Evolutionary conservation across 2,113 vertebrate species (phyloP).

Genomic region (Poeciliopsis prolifica): DNA sequence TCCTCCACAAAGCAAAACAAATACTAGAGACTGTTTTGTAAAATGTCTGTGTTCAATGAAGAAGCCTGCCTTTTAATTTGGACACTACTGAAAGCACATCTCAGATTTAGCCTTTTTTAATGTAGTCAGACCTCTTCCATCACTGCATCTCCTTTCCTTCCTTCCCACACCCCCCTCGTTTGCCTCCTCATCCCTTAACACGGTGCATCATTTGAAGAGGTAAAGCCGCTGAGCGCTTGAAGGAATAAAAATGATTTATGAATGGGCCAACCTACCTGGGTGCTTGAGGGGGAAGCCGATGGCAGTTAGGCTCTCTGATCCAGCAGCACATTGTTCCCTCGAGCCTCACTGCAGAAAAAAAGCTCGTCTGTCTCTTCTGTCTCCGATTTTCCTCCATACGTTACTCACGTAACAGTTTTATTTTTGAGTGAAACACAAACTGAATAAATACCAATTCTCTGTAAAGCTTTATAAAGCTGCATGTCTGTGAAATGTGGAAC

Average conservation of each 20-base stretch:
- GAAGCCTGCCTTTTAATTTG: not conserved
- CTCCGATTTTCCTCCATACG: conserved; percentile 53
- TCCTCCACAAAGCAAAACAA: not conserved
- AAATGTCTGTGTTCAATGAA: not conserved
- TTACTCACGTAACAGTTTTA: conserved; percentile 33
- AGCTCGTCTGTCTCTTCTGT: conserved; percentile 49
- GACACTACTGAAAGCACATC: not conserved
- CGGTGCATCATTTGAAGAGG: conserved; percentile 77
- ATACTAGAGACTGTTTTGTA: not conserved
- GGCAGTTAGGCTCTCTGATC: conserved; percentile 70
- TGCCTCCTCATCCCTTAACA: conserved; percentile 70
- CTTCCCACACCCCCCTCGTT: conserved; percentile 16
- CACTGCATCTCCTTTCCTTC: conserved; percentile 31
- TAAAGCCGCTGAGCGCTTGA: conserved; percentile 74
- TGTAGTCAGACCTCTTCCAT: conserved; percentile 37
- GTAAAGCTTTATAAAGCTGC: conserved; percentile 8
- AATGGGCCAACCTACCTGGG: conserved; percentile 73
- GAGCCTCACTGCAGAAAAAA: conserved; percentile 71
- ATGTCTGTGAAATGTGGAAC: not conserved
- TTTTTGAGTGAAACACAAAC: conserved; percentile 58
- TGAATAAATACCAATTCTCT: conserved; percentile 37
- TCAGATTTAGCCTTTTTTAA: conserved; percentile 14
- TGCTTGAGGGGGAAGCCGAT: conserved; percentile 72
- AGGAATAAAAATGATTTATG: conserved; percentile 82
- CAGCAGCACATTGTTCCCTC: conserved; percentile 72